phyloP scores from a whole-genome alignment of 2,888 invertebrate species.

The Oxycera nigricornis region DNA sequence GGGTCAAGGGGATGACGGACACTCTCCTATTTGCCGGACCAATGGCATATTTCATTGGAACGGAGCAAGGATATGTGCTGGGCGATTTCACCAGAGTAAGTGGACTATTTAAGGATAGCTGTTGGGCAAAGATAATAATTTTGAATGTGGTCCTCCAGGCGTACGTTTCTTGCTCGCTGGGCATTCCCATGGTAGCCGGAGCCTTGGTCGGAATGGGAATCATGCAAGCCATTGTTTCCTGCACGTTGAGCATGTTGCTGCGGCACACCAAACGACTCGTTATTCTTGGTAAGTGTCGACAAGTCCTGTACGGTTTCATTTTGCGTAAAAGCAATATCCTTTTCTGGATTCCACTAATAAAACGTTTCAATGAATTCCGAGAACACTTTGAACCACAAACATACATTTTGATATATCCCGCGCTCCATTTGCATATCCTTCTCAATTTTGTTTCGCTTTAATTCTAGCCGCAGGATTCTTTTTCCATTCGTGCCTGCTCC shows the following conservation, averaged over 20 bases:
- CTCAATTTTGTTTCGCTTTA: neutral
- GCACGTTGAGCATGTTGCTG: constrained; percentile 80
- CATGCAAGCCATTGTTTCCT: constrained; percentile 78
- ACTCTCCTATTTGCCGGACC: constrained; percentile 74
- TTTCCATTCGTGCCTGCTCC: constrained; percentile 79
- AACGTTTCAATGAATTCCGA: too few relatives aligned
- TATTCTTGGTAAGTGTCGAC: constrained; percentile 69
- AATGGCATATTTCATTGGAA: constrained; percentile 79
- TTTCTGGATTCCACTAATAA: too few relatives aligned
- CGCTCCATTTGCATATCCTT: neutral
- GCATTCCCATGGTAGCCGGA: constrained; percentile 75
- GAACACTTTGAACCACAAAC: neutral
- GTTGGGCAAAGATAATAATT: neutral
- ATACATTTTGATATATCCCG: neutral
- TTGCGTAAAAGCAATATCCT: constrained; percentile 1
- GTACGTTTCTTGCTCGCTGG: constrained; percentile 82
- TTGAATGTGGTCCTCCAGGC: constrained; percentile 65
- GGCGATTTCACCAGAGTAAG: constrained; percentile 80
- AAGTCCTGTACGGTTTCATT: neutral
- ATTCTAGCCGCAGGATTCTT: constrained; percentile 76
- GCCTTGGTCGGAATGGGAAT: constrained; percentile 77
- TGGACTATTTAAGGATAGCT: neutral
- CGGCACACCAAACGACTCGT: constrained; percentile 76
- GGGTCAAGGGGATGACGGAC: constrained; percentile 63
- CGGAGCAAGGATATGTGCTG: constrained; percentile 85